Evolutionary conservation across 2,888 invertebrate species (phyloP).

Genomic region (Drosophila koepferae): DNA sequence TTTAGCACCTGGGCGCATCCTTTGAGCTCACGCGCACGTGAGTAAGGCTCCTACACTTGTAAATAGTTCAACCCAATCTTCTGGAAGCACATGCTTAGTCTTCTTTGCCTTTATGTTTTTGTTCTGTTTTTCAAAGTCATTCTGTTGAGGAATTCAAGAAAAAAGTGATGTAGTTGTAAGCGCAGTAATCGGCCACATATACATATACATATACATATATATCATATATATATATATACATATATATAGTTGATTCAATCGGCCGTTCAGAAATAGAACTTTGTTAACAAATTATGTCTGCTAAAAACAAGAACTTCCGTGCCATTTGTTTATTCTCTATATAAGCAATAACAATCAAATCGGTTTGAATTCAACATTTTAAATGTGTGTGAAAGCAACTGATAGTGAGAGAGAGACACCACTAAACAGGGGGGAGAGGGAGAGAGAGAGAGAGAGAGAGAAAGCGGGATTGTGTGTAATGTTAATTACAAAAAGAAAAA

Average conservation of each 20-base stretch:
- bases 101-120: conserved; percentile 51
- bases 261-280: conserved; percentile 53
- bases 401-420: conserved; percentile 2
- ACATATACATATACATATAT: conserved; percentile 16
- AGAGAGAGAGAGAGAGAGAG: not conserved
- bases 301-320: conserved; percentile 73
- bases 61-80: conserved; percentile 58
- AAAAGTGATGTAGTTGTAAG: conserved; percentile 85
- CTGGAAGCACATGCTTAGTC: conserved; percentile 50
- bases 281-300: conserved; percentile 70
- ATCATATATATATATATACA: not conserved
- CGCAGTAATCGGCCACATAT: conserved; percentile 56
- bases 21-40: conserved; percentile 63
- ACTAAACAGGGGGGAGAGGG: conserved; percentile 1
- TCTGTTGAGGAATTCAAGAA: conserved; percentile 70
- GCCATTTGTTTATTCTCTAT: conserved; percentile 78
- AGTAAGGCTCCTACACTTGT: conserved; percentile 64
- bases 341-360: conserved; percentile 75
- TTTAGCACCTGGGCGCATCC: conserved; percentile 77
- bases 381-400: conserved; percentile 59
- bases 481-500: conserved; percentile 53
- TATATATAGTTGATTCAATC: conserved; percentile 30
- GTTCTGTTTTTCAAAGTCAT: conserved; percentile 30
- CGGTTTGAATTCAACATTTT: conserved; percentile 70
- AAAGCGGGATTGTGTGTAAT: conserved; percentile 68